Base-by-base conservation (phyloP, 1,140 invertebrate genomes). In the Spodoptera frugiperda region DNA sequence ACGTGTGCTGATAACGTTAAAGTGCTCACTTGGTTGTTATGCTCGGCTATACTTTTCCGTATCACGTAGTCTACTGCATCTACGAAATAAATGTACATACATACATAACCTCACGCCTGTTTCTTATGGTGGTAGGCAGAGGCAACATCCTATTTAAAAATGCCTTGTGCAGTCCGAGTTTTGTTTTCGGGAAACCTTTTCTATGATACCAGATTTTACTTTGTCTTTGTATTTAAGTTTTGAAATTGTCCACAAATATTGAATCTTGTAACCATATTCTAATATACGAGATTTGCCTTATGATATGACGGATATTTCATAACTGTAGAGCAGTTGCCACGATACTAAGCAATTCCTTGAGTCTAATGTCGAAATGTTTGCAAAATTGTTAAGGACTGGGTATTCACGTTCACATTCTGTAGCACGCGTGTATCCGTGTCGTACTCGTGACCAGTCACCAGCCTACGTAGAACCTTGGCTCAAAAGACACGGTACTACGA, bases 381-480 rank as follows among this genome's bases (percentile, higher is more conserved):
- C 55, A 59, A 59, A 73, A 30, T 49, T 14, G 39, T 54, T 61
- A 65, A 73, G 44, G 44, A 71, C 53, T 53, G 54, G 68, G 53
- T 53, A 19, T 57, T 59, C 70, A 59, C 70, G 70, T 59, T 73
- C 70, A 59, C 70, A 59, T 73, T 73, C 54, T 73, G 53, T 48
- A 48, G 48, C 33, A 57, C 54, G 54, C 61, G 61, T 65, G 61
- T 73, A 59, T 73, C 53, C 54, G 53, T 14, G 70, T 65, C 61
- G 44, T 65, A 53, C 49, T 53, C 33, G 54, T 9, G 33, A 46
- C 54, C 48, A 55, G 57, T 61, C 57, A 15, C 57, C 39, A 59
- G 19, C 70, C 54, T 73, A 73, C 70, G 53, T 48, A 59, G 39
- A 73, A 59, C 70, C 70, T 73, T 59, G 70, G 54, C 33, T 59